Base-by-base conservation (phyloP, 64 coral and sea anemone genomes). In the Dendrophyllia cribrosa region DNA sequence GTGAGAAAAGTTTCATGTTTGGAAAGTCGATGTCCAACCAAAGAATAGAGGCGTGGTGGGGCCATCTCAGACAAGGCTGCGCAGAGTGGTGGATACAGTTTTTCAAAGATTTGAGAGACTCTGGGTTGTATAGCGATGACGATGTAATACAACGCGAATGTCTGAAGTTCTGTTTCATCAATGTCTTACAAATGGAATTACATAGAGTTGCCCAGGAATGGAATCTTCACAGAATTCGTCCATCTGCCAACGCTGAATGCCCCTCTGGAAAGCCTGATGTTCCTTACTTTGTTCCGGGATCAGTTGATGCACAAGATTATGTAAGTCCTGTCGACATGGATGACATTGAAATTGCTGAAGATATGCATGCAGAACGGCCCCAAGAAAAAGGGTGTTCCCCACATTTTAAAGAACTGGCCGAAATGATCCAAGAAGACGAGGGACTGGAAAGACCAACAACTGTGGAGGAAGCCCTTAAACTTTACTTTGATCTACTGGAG, bases 71-170 rank as follows among this genome's bases (percentile, higher is more conserved):
- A 59, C 62, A 72, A 64, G 24, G 87, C 64, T 81, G 75, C 67
- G 66, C 44, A 67, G 77, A 91, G 17, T 91, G 89, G 89, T 93
- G 92, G 92, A 93, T 93, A 47, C 74, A 94, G 43, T 94, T 74
- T 76, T 94, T 94, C 21, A 89, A 94, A 76, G 68, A 94, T 71
- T 48, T 94, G 25, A 72, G 86, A 88, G 92, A 94, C 84, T 78
- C 85, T 87, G 93, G 87, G 9, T 77, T 95, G 55, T 89, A 89
- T 85, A 81, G 75, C 61, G 92, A 89, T 43, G 66, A 46, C 56
- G 22, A 89, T 70, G 62, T 58, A 55, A 82, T 90, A 80, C 88
- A 90, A 56, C 66, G 70, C 24, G 79, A 95, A 68, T 95, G 93
- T 59, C 52, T 95, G 44, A 89, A 86, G 47, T 90, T 86, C 83